Percentiles rank a stretch among this genome's conserved stretches.
Conservation (phyloP, 2,888 invertebrate species). For the Diaphora mendica region DNA sequence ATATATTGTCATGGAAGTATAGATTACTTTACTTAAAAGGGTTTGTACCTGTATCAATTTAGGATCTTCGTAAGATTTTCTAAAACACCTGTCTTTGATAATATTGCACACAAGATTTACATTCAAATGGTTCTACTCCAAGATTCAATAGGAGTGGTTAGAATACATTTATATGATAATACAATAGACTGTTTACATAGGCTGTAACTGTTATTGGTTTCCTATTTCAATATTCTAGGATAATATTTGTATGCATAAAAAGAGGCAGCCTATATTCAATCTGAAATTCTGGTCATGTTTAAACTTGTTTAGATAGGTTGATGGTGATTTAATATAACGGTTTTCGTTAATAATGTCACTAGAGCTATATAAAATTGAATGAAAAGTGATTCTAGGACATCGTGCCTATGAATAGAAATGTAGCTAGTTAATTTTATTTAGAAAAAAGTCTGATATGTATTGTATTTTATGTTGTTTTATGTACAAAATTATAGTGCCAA, state of each 20-base stretch:
- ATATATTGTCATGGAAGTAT: too few relatives aligned
- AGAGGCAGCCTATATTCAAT: not conserved
- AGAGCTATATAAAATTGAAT: not conserved
- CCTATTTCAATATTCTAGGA: slow-evolving; percentile 21
- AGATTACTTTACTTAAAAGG: not conserved
- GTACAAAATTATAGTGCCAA: too few relatives aligned
- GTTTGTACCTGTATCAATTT: not conserved
- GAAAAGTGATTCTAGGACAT: not conserved
- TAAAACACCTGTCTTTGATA: slow-evolving; percentile 13
- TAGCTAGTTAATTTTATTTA: not conserved
- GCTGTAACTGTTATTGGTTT: slow-evolving; percentile 23
- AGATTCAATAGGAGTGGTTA: slow-evolving; percentile 16
- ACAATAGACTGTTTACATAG: slow-evolving; percentile 30
- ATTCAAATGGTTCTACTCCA: slow-evolving; percentile 17
- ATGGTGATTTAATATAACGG: not conserved
- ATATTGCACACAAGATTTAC: slow-evolving; percentile 18
- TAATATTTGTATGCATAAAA: slow-evolving; percentile 7
- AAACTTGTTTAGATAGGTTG: not conserved
- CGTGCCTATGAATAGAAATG: not conserved
- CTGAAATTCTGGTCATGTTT: not conserved
- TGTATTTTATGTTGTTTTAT: too few relatives aligned
- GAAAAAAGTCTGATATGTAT: not conserved
- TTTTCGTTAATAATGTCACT: not conserved
- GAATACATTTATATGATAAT: slow-evolving; percentile 23
- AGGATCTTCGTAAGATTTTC: not conserved